A percentile compares a stretch with the other conserved stretches of the same genome.
Evolutionary conservation across 2,797 vertebrate species (phyloP).

Genomic region (Phataginus tetradactyla): DNA sequence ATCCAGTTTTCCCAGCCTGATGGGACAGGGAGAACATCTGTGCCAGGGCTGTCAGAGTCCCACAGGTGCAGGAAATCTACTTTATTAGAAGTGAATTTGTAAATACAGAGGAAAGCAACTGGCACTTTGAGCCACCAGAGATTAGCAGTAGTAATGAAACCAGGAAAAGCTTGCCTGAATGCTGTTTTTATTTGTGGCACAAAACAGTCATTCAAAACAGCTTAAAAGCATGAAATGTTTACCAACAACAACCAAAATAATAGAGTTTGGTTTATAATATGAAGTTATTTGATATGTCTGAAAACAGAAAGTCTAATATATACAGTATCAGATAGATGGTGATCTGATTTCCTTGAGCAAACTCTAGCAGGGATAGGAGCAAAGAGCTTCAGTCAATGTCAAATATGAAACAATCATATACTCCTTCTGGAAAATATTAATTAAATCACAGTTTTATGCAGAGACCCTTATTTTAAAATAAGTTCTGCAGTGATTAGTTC

Average conservation of each 20-base stretch:
- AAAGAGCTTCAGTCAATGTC: background rate
- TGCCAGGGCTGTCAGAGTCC: background rate
- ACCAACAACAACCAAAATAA: background rate
- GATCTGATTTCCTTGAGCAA: background rate
- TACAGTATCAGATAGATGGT: background rate
- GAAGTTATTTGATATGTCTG: background rate
- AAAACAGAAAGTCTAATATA: background rate
- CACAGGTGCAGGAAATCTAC: conserved; percentile 45
- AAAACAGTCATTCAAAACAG: background rate
- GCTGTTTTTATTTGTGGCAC: background rate
- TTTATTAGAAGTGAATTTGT: conserved; percentile 54
- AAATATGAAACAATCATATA: background rate
- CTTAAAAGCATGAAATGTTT: background rate
- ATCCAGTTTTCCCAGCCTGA: background rate
- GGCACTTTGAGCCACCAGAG: background rate
- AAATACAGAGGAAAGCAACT: conserved; percentile 57
- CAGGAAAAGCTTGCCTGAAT: background rate
- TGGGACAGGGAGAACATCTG: conserved; percentile 36
- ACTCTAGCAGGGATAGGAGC: background rate
- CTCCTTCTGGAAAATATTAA: background rate
- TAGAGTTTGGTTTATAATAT: background rate
- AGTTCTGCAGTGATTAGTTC: background rate
- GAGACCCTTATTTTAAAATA: background rate
- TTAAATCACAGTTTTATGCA: background rate
- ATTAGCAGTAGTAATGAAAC: background rate